A percentile compares a stretch with the other conserved stretches of the same genome.
Conservation (phyloP, 1,140 invertebrate genomes). For the Diprion similis region DNA sequence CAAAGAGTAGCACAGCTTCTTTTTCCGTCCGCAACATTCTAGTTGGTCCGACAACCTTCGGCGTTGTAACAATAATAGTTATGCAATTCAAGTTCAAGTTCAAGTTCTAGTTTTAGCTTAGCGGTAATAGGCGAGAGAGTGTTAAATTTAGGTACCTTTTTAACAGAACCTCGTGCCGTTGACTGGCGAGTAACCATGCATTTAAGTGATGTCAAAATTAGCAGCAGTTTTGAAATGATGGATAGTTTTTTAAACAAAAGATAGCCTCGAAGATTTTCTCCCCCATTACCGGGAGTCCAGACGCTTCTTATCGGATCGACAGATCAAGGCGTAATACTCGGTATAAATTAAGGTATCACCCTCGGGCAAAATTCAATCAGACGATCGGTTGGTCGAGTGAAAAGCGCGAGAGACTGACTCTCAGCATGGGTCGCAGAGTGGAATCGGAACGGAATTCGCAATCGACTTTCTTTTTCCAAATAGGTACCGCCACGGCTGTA, state of each 20-base stretch:
- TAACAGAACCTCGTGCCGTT: no score
- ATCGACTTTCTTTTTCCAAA: constrained; percentile 3
- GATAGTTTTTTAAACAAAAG: no score
- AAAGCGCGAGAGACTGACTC: not conserved
- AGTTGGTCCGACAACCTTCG: no score
- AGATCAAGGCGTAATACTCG: not conserved
- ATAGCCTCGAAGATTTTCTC: no score
- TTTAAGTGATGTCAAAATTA: no score
- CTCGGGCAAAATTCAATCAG: not conserved
- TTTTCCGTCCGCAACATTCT: no score
- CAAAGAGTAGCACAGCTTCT: no score
- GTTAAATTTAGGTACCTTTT: no score
- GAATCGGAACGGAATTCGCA: constrained; percentile 7
- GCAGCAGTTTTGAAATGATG: no score
- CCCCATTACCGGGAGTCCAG: no score
- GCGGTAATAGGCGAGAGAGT: no score
- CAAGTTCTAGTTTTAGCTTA: not conserved
- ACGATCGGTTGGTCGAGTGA: not conserved
- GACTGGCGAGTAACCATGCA: no score
- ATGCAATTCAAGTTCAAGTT: not conserved
- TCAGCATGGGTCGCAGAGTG: not conserved
- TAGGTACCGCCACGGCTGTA: not conserved
- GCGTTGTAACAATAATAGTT: not conserved
- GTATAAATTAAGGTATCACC: constrained; percentile 6
- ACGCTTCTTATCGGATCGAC: not conserved